Evolutionary conservation across 2,797 vertebrate species (phyloP), one percentile per base, ranked within the genome.

Genomic region (Antennarius maculatus): DNA sequence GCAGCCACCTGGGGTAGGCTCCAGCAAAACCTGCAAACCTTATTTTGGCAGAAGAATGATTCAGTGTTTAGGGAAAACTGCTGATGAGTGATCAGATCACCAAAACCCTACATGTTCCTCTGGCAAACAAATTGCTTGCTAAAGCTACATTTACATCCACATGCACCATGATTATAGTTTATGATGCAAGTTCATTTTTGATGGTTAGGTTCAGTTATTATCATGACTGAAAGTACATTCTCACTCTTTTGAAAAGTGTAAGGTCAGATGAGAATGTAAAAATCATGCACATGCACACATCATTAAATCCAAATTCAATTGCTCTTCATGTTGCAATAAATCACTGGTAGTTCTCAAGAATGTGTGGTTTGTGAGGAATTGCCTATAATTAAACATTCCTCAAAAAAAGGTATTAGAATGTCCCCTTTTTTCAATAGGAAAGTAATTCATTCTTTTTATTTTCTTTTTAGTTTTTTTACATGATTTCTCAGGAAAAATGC

Each of bases 341-440:
- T 65, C 42, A 58, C 4, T 23, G 28, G 39, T 49, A 27, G 9
- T 34, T 23, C n/a, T 52, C 43, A 10, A 61, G 42, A 27, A 55
- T 37, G n/a, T 61, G n/a, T 51, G 47, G 60, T 65, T 52, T 54
- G 52, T 28, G 49, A 56, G 45, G 49, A 76, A 51, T 61, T 54
- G 29, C 15, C 50, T 29, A 31, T 59, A 18, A 47, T 51, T 42
- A 45, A 42, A 2, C 10, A 4, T 48, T 52, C 23, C 57, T 62
- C 60, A 18, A 55, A 23, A 59, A 6, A n/a, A 41, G 15, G 3
- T 54, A 51, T 61, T 43, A 27, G 12, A 42, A 15, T 27, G 15
- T 28, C 3, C 3, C 4, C 12, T 23, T 31, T 68, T 56, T 55
- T 43, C 4, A 53, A 55, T n/a, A 9, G 29, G 4, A 45, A 9